phyloP scores from a whole-genome alignment of 2,888 invertebrate species.

The Cenopis cana region DNA sequence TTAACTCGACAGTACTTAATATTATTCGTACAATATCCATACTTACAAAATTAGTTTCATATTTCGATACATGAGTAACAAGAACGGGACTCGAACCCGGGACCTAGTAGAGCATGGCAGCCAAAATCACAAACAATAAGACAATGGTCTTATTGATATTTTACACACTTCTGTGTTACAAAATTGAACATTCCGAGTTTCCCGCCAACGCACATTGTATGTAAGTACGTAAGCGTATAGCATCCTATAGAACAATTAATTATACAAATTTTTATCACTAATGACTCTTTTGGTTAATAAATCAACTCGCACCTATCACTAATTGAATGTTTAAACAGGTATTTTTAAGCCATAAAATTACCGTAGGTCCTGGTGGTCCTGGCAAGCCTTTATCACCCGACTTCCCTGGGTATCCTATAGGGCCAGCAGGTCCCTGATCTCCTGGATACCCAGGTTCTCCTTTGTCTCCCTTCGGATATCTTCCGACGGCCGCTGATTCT shows the following conservation, averaged over 20 bases:
- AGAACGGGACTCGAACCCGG: too few species aligned
- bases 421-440: conserved; percentile 87
- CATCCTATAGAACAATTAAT: too few species aligned
- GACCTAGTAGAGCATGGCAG: too few species aligned
- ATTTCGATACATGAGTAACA: too few species aligned
- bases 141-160: too few species aligned
- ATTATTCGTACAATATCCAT: too few species aligned
- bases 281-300: neutral
- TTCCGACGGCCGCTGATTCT: conserved; percentile 90
- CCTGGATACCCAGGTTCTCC: conserved; percentile 94
- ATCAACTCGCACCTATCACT: neutral
- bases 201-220: neutral
- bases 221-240: too few species aligned
- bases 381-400: conserved; percentile 85
- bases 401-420: conserved; percentile 87
- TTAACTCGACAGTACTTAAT: too few species aligned
- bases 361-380: conserved; percentile 86
- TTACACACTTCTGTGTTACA: neutral
- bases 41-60: too few species aligned
- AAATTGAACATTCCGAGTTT: neutral
- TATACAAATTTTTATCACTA: too few species aligned
- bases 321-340: neutral
- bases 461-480: conserved; percentile 91
- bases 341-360: conserved; percentile 59
- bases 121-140: too few species aligned